Percentiles rank a stretch among this genome's conserved stretches.
These are phyloP conservation scores for Symphodus melops DNA, from an alignment of 2,113 vertebrate species.

Conservation along the genomic window DNA sequence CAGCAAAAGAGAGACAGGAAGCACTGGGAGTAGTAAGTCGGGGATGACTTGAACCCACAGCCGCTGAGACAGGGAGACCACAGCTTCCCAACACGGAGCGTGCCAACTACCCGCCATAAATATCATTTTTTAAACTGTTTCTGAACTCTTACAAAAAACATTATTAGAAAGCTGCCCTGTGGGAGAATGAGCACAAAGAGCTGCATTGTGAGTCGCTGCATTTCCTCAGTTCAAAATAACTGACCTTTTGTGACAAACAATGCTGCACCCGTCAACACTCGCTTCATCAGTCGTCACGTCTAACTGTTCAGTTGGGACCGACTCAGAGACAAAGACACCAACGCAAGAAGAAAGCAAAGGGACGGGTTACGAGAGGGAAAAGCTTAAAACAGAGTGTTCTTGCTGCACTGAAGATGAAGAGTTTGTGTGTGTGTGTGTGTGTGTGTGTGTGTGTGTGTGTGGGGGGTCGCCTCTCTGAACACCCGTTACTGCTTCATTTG, in stretches of 20 bases:
- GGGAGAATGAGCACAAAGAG: conserved; percentile 48
- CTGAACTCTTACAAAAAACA: conserved; percentile 25
- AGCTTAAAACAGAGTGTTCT: conserved; percentile 22
- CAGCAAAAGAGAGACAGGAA: too few relatives aligned
- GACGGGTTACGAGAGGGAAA: conserved; percentile 23
- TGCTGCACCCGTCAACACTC: conserved; percentile 47
- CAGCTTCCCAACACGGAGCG: too few relatives aligned
- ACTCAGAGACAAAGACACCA: conserved; percentile 25
- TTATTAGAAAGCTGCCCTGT: conserved; percentile 43
- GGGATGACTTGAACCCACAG: too few relatives aligned
- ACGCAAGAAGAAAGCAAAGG: conserved; percentile 21
- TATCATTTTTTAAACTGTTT: conserved; percentile 21
- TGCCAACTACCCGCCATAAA: neutral
- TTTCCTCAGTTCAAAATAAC: conserved; percentile 59
- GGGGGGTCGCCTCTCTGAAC: too few relatives aligned
- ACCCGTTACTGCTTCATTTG: conserved; percentile 18
- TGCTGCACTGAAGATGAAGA: conserved; percentile 41
- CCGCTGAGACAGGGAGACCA: too few relatives aligned
- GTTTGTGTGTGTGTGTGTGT: too few relatives aligned
- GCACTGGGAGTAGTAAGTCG: too few relatives aligned
- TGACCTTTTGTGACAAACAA: conserved; percentile 61
- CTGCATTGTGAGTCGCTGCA: conserved; percentile 27
- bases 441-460: too few relatives aligned
- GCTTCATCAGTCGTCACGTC: conserved; percentile 47
- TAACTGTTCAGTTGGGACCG: conserved; percentile 2